phyloP scores from a whole-genome alignment of 2,888 invertebrate genomes.

The Diploptera punctata region DNA sequence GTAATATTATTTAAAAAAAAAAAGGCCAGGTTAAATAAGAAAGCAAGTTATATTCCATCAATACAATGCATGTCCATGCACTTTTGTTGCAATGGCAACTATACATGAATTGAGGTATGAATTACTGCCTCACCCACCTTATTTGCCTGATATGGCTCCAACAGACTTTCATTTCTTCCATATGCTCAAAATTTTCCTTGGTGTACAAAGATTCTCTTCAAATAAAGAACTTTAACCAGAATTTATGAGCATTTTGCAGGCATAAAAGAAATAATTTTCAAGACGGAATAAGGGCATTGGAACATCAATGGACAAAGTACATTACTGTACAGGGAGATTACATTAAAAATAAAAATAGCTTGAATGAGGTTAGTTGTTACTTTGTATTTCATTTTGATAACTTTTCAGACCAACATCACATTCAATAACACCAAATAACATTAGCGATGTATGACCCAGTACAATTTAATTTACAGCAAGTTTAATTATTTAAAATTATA shows the following conservation, averaged over 20 bases:
- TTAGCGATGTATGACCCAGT: too few species aligned
- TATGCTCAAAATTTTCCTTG: neutral
- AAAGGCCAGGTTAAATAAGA: neutral
- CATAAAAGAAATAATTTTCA: neutral
- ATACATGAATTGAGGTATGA: neutral
- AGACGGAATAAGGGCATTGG: neutral
- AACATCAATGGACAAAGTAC: too few species aligned
- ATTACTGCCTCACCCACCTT: neutral
- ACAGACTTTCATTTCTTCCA: constrained; percentile 1
- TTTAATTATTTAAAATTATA: too few species aligned
- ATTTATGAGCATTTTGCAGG: constrained; percentile 4
- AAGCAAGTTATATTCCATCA: constrained; percentile 16
- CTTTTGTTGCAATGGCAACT: neutral
- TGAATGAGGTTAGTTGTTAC: too few species aligned
- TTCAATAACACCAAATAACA: too few species aligned
- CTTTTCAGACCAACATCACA: too few species aligned
- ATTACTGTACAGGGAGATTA: too few species aligned
- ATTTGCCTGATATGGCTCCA: neutral
- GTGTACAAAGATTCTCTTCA: neutral
- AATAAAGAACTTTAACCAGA: neutral
- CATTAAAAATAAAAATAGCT: too few species aligned
- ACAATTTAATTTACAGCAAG: too few species aligned
- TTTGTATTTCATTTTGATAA: too few species aligned
- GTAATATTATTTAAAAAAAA: too few species aligned
- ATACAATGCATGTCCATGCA: neutral